Base-by-base conservation (phyloP, 2,888 invertebrate species). In the Caenorhabditis sp. region DNA sequence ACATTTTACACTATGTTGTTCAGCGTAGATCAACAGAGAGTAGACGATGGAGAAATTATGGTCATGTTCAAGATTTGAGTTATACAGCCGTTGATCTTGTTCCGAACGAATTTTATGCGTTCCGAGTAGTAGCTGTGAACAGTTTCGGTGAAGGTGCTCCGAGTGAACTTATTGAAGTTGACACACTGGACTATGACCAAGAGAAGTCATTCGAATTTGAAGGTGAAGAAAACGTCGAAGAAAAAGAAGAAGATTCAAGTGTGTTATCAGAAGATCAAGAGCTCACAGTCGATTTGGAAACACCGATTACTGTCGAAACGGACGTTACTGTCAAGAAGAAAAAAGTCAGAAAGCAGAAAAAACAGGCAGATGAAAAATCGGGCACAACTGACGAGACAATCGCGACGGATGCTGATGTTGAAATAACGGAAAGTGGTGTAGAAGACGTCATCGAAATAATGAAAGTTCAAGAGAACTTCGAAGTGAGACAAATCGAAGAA, bases 51-150 rank as follows among this genome's bases (percentile, higher is more conserved):
- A 66, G 81, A 43, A 75, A 78, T 61, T 62, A 75, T 53, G 69
- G 58, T 17, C 70, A 69, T 37, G 62, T 69, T 10, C 61, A 69
- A 4, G 70, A 77, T 19, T 58, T 61, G 24, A 66, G 21, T 1
- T 78, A 62, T 67, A 76, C 69, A 14, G 75, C 77, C 6, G 63
- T 70, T 2, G 79, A 81, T 12, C 67, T 81, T 8, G 74, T 81
- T 3, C 79, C 81, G 1, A 76, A 77, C 27, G 81, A 81, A 59
- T 68, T 80, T 50, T 81, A 81, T 27, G 77, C 81, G 0, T 81
- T 81, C 77, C 69, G 81, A 23, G 58, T 81, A 14, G 63, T 80
- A 1, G 79, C 79, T 5, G 73, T 66, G 8, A 80, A 81, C 53
- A 59, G 60, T 10, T 73, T 72, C 50, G 81, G 81, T 26, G 76